These are phyloP conservation scores for Lichenostomus cassidix DNA, from an alignment of 2,113 vertebrate species.

Conservation along the genomic window DNA sequence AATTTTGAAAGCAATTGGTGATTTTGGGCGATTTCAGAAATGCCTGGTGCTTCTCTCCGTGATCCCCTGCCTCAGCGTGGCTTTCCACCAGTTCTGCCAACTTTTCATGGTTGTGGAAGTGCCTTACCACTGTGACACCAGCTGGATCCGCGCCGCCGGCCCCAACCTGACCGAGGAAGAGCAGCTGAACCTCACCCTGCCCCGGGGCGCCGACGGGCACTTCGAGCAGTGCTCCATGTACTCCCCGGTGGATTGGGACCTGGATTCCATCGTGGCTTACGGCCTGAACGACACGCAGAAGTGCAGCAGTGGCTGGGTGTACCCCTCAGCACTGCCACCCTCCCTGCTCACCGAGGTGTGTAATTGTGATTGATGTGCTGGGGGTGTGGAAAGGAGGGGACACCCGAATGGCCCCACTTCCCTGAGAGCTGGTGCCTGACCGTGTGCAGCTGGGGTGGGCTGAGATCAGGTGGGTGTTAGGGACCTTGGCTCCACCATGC, in stretches of 20 bases:
- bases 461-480: not conserved
- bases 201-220: slow-evolving; percentile 39
- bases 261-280: slow-evolving; percentile 72
- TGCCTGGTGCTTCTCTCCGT: slow-evolving; percentile 71
- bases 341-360: slow-evolving; percentile 84
- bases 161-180: slow-evolving; percentile 77
- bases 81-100: slow-evolving; percentile 83
- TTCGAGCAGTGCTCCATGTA: slow-evolving; percentile 85
- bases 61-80: slow-evolving; percentile 58
- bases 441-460: not conserved
- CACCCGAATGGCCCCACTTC: accelerated
- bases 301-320: slow-evolving; percentile 77
- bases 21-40: slow-evolving; percentile 85
- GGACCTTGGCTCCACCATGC: not conserved
- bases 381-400: not conserved
- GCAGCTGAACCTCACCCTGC: slow-evolving; percentile 79
- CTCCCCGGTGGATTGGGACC: slow-evolving; percentile 61
- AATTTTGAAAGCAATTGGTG: slow-evolving; percentile 78
- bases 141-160: slow-evolving; percentile 76
- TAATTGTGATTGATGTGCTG: accelerated
- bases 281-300: slow-evolving; percentile 75
- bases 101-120: slow-evolving; percentile 77
- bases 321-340: slow-evolving; percentile 48
- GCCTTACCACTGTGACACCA: slow-evolving; percentile 80
- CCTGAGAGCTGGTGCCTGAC: not conserved